Evolutionary conservation across 2,113 vertebrate species (phyloP).

Genomic region (Poecilia latipinna): DNA sequence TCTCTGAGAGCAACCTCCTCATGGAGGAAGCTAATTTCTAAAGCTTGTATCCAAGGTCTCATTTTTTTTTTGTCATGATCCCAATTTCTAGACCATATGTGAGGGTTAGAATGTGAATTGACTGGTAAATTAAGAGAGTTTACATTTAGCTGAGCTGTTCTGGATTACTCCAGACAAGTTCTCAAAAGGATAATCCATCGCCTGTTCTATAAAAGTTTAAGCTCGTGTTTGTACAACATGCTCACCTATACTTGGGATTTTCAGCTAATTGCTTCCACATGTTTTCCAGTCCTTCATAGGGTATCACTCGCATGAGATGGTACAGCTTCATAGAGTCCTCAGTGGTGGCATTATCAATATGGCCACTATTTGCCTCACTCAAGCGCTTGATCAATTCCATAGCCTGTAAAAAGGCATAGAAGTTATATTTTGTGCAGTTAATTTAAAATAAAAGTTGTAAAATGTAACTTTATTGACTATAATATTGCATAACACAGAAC

Average conservation of each 20-base stretch:
- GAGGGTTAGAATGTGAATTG: too few species aligned
- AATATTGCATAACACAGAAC: not conserved
- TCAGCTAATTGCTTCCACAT: conserved; percentile 76
- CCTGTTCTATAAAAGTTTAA: not conserved
- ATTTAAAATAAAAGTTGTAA: not conserved
- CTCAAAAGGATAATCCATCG: too few species aligned
- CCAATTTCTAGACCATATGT: too few species aligned
- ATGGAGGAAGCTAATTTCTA: too few species aligned
- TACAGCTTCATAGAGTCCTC: conserved; percentile 77
- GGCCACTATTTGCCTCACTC: conserved; percentile 75
- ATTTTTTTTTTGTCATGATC: too few species aligned
- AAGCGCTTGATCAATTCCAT: conserved; percentile 78
- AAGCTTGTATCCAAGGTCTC: too few species aligned
- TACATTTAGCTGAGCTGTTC: too few species aligned
- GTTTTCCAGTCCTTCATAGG: conserved; percentile 64
- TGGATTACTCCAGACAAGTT: too few species aligned
- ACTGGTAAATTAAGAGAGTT: too few species aligned
- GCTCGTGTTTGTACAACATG: not conserved
- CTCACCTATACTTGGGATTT: conserved; percentile 73
- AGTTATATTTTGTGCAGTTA: not conserved
- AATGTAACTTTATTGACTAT: not conserved
- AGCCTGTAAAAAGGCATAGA: conserved; percentile 72
- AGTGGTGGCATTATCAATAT: conserved; percentile 72
- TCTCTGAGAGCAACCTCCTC: too few species aligned
- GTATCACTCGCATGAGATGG: conserved; percentile 75